phyloP scores from a whole-genome alignment of 2,113 vertebrate species.

The Calypte anna region DNA sequence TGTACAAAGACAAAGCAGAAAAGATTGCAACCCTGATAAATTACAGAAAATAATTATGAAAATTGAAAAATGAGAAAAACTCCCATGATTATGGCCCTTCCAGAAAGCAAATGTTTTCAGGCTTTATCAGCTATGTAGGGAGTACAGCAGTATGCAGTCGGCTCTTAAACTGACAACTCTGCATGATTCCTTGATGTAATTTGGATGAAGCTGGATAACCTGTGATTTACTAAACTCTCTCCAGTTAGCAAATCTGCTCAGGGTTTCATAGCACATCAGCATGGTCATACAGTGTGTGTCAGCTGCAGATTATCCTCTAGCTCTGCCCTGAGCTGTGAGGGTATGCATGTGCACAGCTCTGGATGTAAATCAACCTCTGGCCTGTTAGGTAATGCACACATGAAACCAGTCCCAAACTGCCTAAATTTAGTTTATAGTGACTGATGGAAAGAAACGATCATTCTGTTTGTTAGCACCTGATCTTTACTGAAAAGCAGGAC shows the following conservation, averaged over 20 bases:
- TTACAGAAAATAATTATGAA: constrained; percentile 33
- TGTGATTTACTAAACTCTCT: constrained; percentile 45
- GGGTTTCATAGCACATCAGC: background rate
- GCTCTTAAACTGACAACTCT: constrained; percentile 8
- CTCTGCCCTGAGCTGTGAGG: background rate
- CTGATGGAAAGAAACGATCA: background rate
- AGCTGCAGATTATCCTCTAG: background rate
- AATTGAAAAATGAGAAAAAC: background rate
- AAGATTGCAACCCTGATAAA: constrained; percentile 12
- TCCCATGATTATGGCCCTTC: background rate
- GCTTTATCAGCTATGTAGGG: background rate
- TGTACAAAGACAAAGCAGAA: constrained; percentile 12
- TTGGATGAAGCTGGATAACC: constrained; percentile 22
- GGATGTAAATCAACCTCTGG: background rate
- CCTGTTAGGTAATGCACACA: background rate
- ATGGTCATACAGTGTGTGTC: background rate
- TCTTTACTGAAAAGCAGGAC: background rate
- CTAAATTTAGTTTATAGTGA: background rate
- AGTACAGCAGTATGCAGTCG: background rate
- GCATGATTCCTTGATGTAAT: constrained; percentile 21
- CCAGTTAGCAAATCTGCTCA: background rate
- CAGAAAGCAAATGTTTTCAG: background rate
- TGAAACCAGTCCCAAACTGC: background rate
- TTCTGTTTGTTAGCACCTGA: background rate
- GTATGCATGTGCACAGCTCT: background rate